Base-by-base conservation (phyloP, 2,113 vertebrate genomes). In the Gnathonemus longibarbis region DNA sequence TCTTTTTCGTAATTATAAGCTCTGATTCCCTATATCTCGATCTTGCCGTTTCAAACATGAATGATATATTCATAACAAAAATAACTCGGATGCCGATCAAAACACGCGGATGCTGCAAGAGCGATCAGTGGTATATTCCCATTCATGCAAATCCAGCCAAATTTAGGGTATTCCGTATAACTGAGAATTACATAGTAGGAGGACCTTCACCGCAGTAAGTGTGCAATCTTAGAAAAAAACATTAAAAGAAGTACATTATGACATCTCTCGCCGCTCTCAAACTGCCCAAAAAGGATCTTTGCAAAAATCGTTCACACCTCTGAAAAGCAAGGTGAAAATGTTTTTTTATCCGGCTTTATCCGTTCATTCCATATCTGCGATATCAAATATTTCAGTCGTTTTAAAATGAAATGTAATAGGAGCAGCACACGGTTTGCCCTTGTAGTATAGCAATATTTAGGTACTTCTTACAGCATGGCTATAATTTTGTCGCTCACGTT, bases 61-160 rank as follows among this genome's bases (percentile, higher is more conserved):
- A 49, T 39, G 27, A 50, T 90, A 48, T 74, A 58, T 66, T 53
- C 83, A 83, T 80, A 89, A 52, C 27, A 80, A 89, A 52, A 89
- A n/a, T 77, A 53, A 45, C 49, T 42, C 10, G 13, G 2, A 87
- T 31, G 5, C 31, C 56, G 53, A 90, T 87, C 56, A 42, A 87
- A 87, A 90, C 56, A 66, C 10, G n/a, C 46, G 85, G 66, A 77
- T 39, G 15, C 48, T 31, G 46, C 27, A 53, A 87, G 84, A 62
- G 52, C 45, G 62, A 48, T 48, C 84, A 90, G 4, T 5, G 35
- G 66, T 31, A 74, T 74, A 17, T 77, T 87, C 35, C 85, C 85
- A 83, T 90, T 90, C 85, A 90, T 87, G 62, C 24, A 52, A 77
- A 53, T 87, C 70, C 49, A 58, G 24, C 9, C 46, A 77, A 88